Conservation (phyloP, 1,140 invertebrate species). For the Bilobella aurantiaca region DNA sequence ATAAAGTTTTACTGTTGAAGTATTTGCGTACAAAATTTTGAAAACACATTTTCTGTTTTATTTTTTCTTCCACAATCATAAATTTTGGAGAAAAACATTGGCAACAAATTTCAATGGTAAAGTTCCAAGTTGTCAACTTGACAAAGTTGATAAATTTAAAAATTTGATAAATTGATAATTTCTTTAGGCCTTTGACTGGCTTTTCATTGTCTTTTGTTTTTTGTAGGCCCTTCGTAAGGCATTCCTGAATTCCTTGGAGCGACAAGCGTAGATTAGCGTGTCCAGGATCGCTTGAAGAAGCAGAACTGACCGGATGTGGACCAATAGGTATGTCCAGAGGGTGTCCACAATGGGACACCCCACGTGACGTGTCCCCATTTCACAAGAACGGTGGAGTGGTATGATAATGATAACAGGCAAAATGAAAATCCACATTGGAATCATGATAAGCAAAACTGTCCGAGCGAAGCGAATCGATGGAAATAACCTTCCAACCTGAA, state of each 20-base stretch:
- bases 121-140: too few relatives aligned
- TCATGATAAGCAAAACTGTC: constrained; percentile 35
- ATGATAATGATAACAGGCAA: constrained; percentile 34
- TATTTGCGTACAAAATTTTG: too few relatives aligned
- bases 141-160: too few relatives aligned
- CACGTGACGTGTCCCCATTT: constrained; percentile 18
- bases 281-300: constrained; percentile 34
- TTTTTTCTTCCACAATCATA: too few relatives aligned
- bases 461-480: constrained; percentile 34
- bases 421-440: constrained; percentile 36
- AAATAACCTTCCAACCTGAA: constrained; percentile 32
- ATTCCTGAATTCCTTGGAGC: constrained; percentile 33
- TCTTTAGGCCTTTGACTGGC: neutral
- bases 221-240: constrained; percentile 19
- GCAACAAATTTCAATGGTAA: too few relatives aligned
- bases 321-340: constrained; percentile 28
- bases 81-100: too few relatives aligned
- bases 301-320: constrained; percentile 34
- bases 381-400: constrained; percentile 31
- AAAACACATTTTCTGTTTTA: too few relatives aligned
- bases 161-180: too few relatives aligned
- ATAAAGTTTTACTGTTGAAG: too few relatives aligned
- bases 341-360: constrained; percentile 27
- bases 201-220: neutral
- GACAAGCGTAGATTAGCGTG: constrained; percentile 34